Conservation (phyloP, 2,888 invertebrate genomes). For the Rhingia campestris region DNA sequence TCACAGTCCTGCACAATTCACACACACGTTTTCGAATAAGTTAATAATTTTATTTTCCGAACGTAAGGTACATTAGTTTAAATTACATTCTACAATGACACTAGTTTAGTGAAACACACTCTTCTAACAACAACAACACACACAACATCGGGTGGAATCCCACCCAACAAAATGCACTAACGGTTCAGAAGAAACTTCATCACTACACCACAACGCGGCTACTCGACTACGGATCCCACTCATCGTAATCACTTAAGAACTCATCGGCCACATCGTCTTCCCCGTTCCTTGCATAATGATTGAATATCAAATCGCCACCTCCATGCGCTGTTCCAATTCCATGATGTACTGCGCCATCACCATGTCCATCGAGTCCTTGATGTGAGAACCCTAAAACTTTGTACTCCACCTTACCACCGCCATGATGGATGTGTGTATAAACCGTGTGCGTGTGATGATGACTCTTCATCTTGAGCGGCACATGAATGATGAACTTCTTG, state of each 20-base stretch:
- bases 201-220: neutral
- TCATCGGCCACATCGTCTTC: slow-evolving; percentile 60
- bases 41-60: slow-evolving; percentile 26
- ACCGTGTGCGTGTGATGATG: slow-evolving; percentile 90
- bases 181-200: slow-evolving; percentile 2
- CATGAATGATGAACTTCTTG: slow-evolving; percentile 90
- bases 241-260: slow-evolving; percentile 51
- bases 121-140: slow-evolving; percentile 1
- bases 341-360: slow-evolving; percentile 75
- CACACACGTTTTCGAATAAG: slow-evolving; percentile 21
- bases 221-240: slow-evolving; percentile 56
- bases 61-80: slow-evolving; percentile 21
- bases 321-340: slow-evolving; percentile 83
- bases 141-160: slow-evolving; percentile 17
- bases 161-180: slow-evolving; percentile 41
- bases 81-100: slow-evolving; percentile 67
- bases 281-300: slow-evolving; percentile 80
- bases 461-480: slow-evolving; percentile 89
- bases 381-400: slow-evolving; percentile 81
- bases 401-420: slow-evolving; percentile 82
- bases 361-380: slow-evolving; percentile 83
- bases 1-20: neutral
- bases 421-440: slow-evolving; percentile 88
- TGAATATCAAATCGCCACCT: slow-evolving; percentile 81
- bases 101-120: slow-evolving; percentile 53